Evolutionary conservation across 2,113 vertebrate genomes (phyloP), one percentile per base, ranked within the genome.

Genomic region (Seriola rivoliana): DNA sequence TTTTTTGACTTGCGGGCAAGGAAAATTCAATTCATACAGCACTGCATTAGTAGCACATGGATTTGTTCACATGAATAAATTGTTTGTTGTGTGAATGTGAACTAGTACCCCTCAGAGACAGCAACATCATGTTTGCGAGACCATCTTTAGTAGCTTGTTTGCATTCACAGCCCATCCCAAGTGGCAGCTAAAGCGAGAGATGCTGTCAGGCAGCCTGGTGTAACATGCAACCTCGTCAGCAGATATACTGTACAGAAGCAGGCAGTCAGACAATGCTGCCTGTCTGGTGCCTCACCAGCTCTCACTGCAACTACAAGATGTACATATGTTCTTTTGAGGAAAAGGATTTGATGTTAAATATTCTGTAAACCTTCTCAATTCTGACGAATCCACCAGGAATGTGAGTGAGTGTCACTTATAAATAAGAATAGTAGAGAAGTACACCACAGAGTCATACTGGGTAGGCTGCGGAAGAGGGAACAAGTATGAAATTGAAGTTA

Each of bases 81-180:
- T 78, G 89, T 82, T 92, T 88, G 85, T 86, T 84, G 83, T 88
- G 91, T 32, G 71, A 90, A 65, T 78, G 80, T 79, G 86, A 85
- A 82, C 78, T 64, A 67, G 81, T 63, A 64, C 71, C 71, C 91
- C 84, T 86, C 38, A 4, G 89, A 91, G 89, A 90, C 86, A 64
- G 85, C 81, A 74, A 79, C 79, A 86, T 92, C 82, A 71, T 87
- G 90, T 90, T 86, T 81, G 85, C 81, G 38, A 86, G 88, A 84
- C 75, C 80, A 63, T 90, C 76, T 79, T 90, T 92, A 91, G 93
- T 90, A 93, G 89, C 89, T 90, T 93, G 89, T 93, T 92, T 92
- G 84, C 88, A 90, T 93, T 91, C 91, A 90, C 85, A 78, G 85
- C 63, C 55, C 64, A 67, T 93, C 92, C 86, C 93, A 83, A 85